Percentiles rank a stretch among this genome's conserved stretches.
Conservation (phyloP, 2,888 invertebrate genomes). For the Athetis lepigone region DNA sequence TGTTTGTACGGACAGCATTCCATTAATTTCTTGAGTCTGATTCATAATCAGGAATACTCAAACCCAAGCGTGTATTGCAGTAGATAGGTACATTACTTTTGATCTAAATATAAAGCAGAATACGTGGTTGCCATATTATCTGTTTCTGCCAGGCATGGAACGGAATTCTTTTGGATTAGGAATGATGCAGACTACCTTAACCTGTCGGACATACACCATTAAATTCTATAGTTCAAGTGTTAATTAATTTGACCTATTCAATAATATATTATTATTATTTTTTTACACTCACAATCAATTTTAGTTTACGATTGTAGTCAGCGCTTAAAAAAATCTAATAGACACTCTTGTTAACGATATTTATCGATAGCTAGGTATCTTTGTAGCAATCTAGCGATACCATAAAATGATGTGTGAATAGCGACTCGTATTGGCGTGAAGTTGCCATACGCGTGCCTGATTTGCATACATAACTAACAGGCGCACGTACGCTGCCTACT, state of each 20-base stretch:
- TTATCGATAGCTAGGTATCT: conserved; percentile 38
- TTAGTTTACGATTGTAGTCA: background rate
- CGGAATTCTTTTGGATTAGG: conserved; percentile 48
- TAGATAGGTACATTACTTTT: conserved; percentile 45
- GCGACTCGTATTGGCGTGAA: conserved; percentile 57
- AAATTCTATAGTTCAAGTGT: background rate
- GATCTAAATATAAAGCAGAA: conserved; percentile 69
- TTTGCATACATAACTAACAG: conserved; percentile 78
- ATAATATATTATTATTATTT: background rate
- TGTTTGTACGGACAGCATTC: conserved; percentile 43
- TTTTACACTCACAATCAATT: background rate
- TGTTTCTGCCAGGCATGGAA: conserved; percentile 51
- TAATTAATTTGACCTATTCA: background rate
- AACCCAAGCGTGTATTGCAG: conserved; percentile 30
- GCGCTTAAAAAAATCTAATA: conserved; percentile 9
- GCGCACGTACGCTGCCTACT: conserved; percentile 68
- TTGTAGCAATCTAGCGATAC: conserved; percentile 46
- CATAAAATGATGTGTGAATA: conserved; percentile 65
- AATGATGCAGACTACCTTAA: conserved; percentile 33
- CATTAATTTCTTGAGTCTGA: conserved; percentile 53
- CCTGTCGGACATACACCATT: conserved; percentile 13
- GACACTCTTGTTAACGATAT: conserved; percentile 18
- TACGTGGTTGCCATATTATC: conserved; percentile 66
- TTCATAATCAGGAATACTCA: conserved; percentile 50
- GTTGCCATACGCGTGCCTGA: conserved; percentile 71